Conservation (phyloP, 1,140 invertebrate genomes). For the Orchestia grillus region DNA sequence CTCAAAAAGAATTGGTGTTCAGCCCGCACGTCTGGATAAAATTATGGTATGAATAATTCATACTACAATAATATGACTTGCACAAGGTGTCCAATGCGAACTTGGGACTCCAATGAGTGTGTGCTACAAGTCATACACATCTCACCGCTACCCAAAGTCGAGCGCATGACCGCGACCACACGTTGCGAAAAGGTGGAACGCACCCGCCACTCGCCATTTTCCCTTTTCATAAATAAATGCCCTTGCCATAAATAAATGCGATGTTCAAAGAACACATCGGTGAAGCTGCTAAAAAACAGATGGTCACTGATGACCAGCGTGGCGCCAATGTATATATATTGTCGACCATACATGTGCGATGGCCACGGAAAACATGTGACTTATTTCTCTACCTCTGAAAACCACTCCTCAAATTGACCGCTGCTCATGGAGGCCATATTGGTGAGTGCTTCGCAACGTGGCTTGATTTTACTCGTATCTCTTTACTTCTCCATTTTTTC, state of each 20-base stretch:
- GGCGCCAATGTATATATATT: neutral
- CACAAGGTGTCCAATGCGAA: too few species aligned
- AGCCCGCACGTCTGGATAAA: too few species aligned
- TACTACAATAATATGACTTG: too few species aligned
- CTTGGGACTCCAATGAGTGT: too few species aligned
- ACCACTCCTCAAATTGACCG: neutral
- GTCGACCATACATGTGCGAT: neutral
- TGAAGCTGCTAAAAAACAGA: conserved; percentile 21
- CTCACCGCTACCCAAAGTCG: neutral
- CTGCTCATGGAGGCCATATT: neutral
- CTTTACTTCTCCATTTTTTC: neutral
- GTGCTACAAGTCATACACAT: neutral
- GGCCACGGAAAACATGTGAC: neutral
- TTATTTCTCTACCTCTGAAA: neutral
- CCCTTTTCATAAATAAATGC: conserved; percentile 2
- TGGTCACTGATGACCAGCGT: conserved; percentile 41
- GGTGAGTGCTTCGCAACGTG: neutral
- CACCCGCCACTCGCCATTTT: neutral
- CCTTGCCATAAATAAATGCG: conserved; percentile 8
- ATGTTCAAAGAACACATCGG: neutral
- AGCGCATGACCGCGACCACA: neutral
- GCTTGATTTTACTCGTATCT: neutral
- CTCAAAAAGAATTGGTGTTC: too few species aligned
- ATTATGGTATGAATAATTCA: too few species aligned
- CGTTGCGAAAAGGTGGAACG: neutral